phyloP scores from a whole-genome alignment of 2,888 invertebrate genomes.

The Dolomedes plantarius region DNA sequence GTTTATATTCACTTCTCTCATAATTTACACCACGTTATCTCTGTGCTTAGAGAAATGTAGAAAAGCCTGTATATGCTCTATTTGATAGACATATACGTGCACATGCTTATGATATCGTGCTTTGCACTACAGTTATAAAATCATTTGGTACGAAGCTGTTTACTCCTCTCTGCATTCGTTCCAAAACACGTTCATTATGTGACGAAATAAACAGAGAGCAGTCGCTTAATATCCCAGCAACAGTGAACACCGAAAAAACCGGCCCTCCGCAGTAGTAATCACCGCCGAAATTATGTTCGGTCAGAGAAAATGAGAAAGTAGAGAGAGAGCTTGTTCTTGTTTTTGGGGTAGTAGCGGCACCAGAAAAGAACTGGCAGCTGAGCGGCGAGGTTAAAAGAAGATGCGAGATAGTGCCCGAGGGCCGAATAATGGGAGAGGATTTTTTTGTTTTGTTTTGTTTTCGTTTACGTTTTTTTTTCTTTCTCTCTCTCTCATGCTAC shows the following conservation, averaged over 20 bases:
- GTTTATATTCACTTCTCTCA: too few relatives aligned
- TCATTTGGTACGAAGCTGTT: too few relatives aligned
- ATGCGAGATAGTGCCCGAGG: neutral
- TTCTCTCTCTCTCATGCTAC: neutral
- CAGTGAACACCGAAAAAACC: conserved; percentile 3
- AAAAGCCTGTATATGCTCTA: too few relatives aligned
- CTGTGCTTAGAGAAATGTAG: too few relatives aligned
- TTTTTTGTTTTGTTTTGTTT: neutral
- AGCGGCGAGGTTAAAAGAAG: conserved; percentile 24
- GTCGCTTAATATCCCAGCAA: neutral
- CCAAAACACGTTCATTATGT: neutral
- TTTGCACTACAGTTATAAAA: neutral
- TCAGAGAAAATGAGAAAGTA: neutral
- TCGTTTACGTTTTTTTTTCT: neutral
- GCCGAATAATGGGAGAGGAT: conserved; percentile 4
- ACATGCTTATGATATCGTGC: too few relatives aligned
- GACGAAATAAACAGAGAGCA: neutral
- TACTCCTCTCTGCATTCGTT: too few relatives aligned
- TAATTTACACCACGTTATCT: too few relatives aligned
- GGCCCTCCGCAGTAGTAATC: conserved; percentile 36
- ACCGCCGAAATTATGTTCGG: conserved; percentile 24
- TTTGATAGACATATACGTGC: too few relatives aligned
- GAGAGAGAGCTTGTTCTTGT: conserved; percentile 15
- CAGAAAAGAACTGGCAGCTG: conserved; percentile 14
- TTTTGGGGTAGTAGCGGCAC: conserved; percentile 55